Evolutionary conservation across 2,113 vertebrate genomes (phyloP).

Genomic region (Microtus pennsylvanicus): DNA sequence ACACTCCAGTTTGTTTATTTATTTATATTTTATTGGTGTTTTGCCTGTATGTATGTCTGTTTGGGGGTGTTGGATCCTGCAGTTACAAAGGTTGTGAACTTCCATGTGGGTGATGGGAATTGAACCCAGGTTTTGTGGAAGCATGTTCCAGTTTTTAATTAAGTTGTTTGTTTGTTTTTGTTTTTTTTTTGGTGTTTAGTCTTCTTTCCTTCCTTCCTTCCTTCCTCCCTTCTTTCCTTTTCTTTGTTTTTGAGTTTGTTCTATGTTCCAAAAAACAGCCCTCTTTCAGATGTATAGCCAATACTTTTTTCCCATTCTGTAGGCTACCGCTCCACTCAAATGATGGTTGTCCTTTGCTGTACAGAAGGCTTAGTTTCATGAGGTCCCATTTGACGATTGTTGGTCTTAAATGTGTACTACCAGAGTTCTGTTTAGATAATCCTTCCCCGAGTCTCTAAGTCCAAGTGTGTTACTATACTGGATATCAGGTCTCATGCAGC

Average conservation of each 20-base stretch:
- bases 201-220: too few species aligned
- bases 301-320: not conserved
- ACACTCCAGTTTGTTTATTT: not conserved
- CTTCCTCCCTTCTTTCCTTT: too few species aligned
- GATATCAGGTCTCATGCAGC: not conserved
- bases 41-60: not conserved
- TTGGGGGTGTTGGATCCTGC: not conserved
- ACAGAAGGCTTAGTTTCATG: not conserved
- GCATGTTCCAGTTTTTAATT: not conserved
- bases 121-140: not conserved
- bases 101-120: not conserved
- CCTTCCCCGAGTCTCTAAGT: not conserved
- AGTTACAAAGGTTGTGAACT: not conserved
- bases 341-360: not conserved
- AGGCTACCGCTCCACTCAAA: not conserved
- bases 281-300: not conserved
- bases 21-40: not conserved
- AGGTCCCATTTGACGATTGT: not conserved
- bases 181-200: not conserved
- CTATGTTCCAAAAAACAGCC: not conserved
- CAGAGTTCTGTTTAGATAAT: not conserved
- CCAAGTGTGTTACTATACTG: not conserved
- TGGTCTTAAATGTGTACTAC: not conserved
- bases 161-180: not conserved
- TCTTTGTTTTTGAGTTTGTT: not conserved